These are phyloP conservation scores for Epizoanthus ramosus DNA, from an alignment of 92 coral and sea anemone genomes.

Conservation along the genomic window DNA sequence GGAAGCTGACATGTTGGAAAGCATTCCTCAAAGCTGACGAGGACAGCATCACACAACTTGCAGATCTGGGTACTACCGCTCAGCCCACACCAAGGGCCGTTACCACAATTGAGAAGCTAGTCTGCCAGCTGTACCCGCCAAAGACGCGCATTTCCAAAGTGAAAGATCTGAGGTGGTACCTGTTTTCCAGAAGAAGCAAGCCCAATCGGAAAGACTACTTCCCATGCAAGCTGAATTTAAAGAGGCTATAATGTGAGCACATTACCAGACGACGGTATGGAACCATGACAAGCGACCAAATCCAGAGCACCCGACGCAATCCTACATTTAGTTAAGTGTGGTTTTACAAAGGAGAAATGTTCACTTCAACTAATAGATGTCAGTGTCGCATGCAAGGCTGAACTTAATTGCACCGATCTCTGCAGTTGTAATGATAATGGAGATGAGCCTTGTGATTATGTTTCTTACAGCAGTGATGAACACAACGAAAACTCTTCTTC, in stretches of 20 bases:
- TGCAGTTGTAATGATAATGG: neutral
- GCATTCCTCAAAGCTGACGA: conserved; percentile 44
- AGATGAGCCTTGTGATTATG: neutral
- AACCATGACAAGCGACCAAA: conserved; percentile 21
- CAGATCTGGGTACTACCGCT: conserved; percentile 42
- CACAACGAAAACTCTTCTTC: no score
- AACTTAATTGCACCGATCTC: conserved; percentile 25
- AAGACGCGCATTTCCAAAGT: conserved; percentile 45
- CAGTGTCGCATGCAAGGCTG: conserved; percentile 29
- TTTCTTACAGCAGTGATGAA: no score
- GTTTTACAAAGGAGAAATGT: neutral
- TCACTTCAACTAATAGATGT: conserved; percentile 13
- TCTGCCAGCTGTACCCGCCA: conserved; percentile 53
- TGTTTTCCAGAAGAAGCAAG: conserved; percentile 56
- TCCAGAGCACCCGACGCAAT: conserved; percentile 31
- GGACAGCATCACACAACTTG: conserved; percentile 49
- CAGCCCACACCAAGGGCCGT: conserved; percentile 34
- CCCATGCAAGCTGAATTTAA: conserved; percentile 32
- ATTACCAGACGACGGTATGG: conserved; percentile 32
- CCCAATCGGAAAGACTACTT: conserved; percentile 57
- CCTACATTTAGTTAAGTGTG: neutral
- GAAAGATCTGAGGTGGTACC: conserved; percentile 54
- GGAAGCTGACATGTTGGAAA: conserved; percentile 53
- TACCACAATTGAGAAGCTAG: conserved; percentile 51
- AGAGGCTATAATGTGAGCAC: conserved; percentile 30